Evolutionary conservation across 2,888 invertebrate species (phyloP).

Genomic region (Caenorhabditis plicata): DNA sequence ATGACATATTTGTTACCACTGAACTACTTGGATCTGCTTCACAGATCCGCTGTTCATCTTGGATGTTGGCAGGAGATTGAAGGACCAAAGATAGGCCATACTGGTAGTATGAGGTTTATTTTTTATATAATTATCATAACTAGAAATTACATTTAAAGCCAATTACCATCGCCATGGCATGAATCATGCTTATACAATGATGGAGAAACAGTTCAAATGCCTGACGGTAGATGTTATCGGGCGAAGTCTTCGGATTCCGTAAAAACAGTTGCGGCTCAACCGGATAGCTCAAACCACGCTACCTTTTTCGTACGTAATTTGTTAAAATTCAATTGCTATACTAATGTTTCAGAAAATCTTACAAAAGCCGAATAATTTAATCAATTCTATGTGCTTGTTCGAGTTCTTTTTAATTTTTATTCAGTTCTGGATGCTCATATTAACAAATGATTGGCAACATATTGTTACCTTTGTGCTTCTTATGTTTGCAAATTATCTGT

Average conservation of each 20-base stretch:
- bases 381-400: conserved; percentile 72
- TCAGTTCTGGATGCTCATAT: conserved; percentile 79
- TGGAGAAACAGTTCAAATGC: conserved; percentile 38
- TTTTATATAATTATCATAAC: neutral
- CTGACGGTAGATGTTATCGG: conserved; percentile 39
- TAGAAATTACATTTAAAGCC: neutral
- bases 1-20: conserved; percentile 75
- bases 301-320: conserved; percentile 82
- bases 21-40: conserved; percentile 83
- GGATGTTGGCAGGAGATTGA: conserved; percentile 75
- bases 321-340: neutral
- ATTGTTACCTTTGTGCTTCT: conserved; percentile 82
- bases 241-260: conserved; percentile 24
- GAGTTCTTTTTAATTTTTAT: conserved; percentile 54
- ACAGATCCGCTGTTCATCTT: conserved; percentile 77
- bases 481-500: conserved; percentile 86
- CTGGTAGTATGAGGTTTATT: conserved; percentile 26
- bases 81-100: conserved; percentile 35
- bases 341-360: conserved; percentile 77
- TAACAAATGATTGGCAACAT: conserved; percentile 87
- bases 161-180: conserved; percentile 28
- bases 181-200: conserved; percentile 29
- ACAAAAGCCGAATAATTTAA: conserved; percentile 79
- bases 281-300: conserved; percentile 79
- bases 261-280: conserved; percentile 80